A percentile compares a stretch with the other conserved stretches of the same genome.
phyloP scores from a whole-genome alignment of 2,113 vertebrate genomes.

The Misgurnus mizolepis region DNA sequence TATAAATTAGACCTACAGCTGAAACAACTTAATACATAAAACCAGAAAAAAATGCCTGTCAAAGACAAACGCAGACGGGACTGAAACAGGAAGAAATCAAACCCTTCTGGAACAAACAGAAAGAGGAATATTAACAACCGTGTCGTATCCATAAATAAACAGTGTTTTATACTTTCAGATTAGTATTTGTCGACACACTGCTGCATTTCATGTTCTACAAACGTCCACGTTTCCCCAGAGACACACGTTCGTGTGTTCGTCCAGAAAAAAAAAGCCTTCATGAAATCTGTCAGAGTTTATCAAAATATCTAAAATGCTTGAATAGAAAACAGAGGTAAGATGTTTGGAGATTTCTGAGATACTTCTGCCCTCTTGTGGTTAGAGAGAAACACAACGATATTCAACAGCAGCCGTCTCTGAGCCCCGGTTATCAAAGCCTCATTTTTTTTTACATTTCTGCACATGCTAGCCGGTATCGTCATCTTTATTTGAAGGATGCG shows the following conservation, averaged over 20 bases:
- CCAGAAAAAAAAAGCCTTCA: conserved; percentile 40
- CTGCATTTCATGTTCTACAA: conserved; percentile 1
- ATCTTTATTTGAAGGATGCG: background rate
- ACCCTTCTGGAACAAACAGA: conserved; percentile 67
- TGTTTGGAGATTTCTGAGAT: conserved; percentile 69
- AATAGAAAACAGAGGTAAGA: conserved; percentile 81
- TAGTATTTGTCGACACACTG: conserved; percentile 10
- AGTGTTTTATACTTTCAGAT: conserved; percentile 53
- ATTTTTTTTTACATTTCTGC: conserved; percentile 15
- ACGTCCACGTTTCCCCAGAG: background rate
- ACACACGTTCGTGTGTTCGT: background rate
- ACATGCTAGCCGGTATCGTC: conserved; percentile 26
- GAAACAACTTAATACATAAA: conserved; percentile 83
- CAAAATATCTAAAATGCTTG: conserved; percentile 76
- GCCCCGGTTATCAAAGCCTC: background rate
- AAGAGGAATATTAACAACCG: conserved; percentile 75
- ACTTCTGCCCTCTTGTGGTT: conserved; percentile 72
- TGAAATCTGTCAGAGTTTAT: conserved; percentile 55
- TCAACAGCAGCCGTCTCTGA: conserved; percentile 48
- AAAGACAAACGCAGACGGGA: conserved; percentile 56
- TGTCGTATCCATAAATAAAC: conserved; percentile 59
- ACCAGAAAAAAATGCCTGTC: conserved; percentile 79
- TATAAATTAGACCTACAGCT: conserved; percentile 99
- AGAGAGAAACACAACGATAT: conserved; percentile 58
- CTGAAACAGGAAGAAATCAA: background rate